Percentiles rank a stretch among this genome's conserved stretches.
These are phyloP conservation scores for Apteryx mantelli DNA, from an alignment of 2,113 vertebrate genomes.

Conservation along the genomic window DNA sequence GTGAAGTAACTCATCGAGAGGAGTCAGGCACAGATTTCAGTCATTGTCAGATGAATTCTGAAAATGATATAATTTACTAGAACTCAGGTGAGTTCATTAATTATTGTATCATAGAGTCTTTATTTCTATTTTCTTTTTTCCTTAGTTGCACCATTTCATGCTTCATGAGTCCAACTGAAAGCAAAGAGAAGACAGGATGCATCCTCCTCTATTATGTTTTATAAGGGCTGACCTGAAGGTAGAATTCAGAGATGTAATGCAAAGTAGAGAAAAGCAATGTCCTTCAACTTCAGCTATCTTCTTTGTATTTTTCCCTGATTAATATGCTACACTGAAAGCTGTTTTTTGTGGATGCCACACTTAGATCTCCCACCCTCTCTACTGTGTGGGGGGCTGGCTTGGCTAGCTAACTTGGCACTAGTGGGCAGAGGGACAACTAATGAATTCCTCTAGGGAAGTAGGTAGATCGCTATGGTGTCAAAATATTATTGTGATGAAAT, in stretches of 20 bases:
- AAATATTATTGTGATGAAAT: slow-evolving; percentile 16
- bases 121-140: not conserved
- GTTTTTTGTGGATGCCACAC: not conserved
- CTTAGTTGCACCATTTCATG: not conserved
- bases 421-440: not conserved
- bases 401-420: not conserved
- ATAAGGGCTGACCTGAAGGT: not conserved
- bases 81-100: not conserved
- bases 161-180: not conserved
- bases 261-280: not conserved
- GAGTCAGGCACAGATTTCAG: not conserved
- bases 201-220: not conserved
- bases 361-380: not conserved
- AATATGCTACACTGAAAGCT: not conserved
- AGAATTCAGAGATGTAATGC: not conserved
- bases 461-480: not conserved
- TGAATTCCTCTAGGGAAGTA: not conserved
- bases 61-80: not conserved
- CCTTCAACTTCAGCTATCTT: not conserved
- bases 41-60: not conserved
- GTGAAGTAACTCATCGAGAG: not conserved
- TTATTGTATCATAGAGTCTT: not conserved
- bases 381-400: not conserved
- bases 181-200: not conserved
- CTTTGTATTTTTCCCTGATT: not conserved